Base-by-base conservation (phyloP, 2,113 vertebrate genomes). In the Urocitellus parryii region DNA sequence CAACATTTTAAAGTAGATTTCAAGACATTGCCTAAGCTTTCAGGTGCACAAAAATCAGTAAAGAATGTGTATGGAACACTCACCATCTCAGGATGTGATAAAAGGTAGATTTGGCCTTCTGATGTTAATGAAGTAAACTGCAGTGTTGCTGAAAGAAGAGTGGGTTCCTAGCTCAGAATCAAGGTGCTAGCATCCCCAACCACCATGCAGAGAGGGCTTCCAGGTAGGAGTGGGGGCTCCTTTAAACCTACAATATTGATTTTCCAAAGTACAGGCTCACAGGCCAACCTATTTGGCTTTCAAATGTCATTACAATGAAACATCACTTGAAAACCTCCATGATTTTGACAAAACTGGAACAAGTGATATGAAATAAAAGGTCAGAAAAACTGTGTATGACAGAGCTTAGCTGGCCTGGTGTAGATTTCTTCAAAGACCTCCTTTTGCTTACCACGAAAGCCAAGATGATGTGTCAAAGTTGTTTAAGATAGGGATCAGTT, bases 401-500 rank as follows among this genome's bases (percentile, higher is more conserved):
- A 98, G 77, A 97, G 85, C 24, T 63, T 94, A 95, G 56, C 86
- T 98, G 92, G 45, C 53, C 83, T 90, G 89, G 70, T 87, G 70
- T 78, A 92, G 76, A 95, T 39, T 90, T 88, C 93, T 98, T 98
- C 96, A 98, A 98, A 98, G 94, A 61, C 42, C 72, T 89, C 34
- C 61, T 73, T 51, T 97, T 96, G 90, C 95, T 97, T 89, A 94
- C 94, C 74, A 94, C 80, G 37, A 63, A 97, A 94, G 95, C 91
- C 95, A 96, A 91, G 89, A 94, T 25, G 94, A 91, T 74, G 95
- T 85, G 97, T 98, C 98, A 98, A 97, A 97, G 90, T 94, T 98
- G 81, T 97, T 98, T 97, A 98, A 97, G 97, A 95, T 84, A 97
- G 42, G 87, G 34, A 97, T 98, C 56, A 79, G 61, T 95, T 98